Evolutionary conservation across 1,140 invertebrate genomes (phyloP).

Genomic region (Mya arenaria): DNA sequence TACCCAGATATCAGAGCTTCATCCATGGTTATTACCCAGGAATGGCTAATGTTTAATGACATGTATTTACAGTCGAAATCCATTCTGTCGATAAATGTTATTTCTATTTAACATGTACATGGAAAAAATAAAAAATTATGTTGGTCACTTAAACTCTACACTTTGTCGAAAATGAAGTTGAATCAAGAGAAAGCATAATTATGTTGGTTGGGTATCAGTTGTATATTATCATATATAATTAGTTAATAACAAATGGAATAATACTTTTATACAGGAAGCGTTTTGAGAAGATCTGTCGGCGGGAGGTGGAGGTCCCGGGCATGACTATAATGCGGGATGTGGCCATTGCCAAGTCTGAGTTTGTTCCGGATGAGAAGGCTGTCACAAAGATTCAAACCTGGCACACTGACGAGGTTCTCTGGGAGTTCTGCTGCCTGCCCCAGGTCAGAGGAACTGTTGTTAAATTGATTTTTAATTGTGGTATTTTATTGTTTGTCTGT

Average conservation of each 20-base stretch:
- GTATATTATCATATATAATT: too few species aligned
- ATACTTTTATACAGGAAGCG: conserved; percentile 75
- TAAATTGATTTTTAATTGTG: too few species aligned
- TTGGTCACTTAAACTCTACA: too few species aligned
- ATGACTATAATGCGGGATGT: conserved; percentile 90
- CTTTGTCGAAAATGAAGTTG: not conserved
- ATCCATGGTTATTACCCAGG: too few species aligned
- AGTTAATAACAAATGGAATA: not conserved
- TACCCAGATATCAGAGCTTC: too few species aligned
- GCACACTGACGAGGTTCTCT: conserved; percentile 86
- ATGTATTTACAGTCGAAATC: too few species aligned
- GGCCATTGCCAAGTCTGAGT: conserved; percentile 83
- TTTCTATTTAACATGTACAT: too few species aligned
- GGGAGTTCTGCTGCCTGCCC: conserved; percentile 86
- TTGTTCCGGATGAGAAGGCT: conserved; percentile 85
- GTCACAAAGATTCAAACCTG: conserved; percentile 93
- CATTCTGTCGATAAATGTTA: too few species aligned
- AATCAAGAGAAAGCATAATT: not conserved
- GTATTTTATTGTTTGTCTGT: too few species aligned
- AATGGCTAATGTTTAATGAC: too few species aligned
- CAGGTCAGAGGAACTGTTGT: too few species aligned
- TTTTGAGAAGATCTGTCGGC: conserved; percentile 87
- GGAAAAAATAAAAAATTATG: too few species aligned
- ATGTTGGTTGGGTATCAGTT: not conserved
- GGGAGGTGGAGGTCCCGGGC: conserved; percentile 80